These are phyloP conservation scores for Clivina fossor DNA, from an alignment of 2,888 invertebrate species.

Conservation along the genomic window DNA sequence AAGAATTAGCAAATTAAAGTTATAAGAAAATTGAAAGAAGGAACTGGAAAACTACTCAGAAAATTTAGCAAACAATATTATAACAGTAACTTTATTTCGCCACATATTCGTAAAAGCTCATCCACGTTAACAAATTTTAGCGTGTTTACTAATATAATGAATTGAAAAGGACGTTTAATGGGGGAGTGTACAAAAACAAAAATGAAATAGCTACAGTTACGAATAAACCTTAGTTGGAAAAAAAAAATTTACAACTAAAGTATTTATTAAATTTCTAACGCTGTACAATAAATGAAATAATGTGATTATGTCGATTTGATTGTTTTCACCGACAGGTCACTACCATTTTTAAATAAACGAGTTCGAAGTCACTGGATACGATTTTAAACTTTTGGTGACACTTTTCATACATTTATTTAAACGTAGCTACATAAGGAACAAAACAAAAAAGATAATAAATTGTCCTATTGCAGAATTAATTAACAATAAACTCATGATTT, in stretches of 20 bases:
- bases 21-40: too few relatives aligned
- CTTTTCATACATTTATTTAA: slow-evolving; percentile 43
- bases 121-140: slow-evolving; percentile 26
- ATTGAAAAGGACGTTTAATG: slow-evolving; percentile 23
- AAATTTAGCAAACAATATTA: too few relatives aligned
- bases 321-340: slow-evolving; percentile 47
- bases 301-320: too few relatives aligned
- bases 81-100: slow-evolving; percentile 33
- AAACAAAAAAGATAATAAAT: slow-evolving; percentile 41
- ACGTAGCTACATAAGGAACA: slow-evolving; percentile 43
- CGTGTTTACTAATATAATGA: slow-evolving; percentile 21
- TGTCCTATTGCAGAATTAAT: slow-evolving; percentile 47
- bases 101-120: slow-evolving; percentile 24
- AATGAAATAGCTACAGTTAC: too few relatives aligned
- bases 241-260: slow-evolving; percentile 46
- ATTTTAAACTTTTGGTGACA: slow-evolving; percentile 39
- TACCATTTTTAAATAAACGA: slow-evolving; percentile 44
- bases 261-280: slow-evolving; percentile 47
- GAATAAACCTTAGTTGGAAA: slow-evolving; percentile 41
- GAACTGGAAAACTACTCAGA: too few relatives aligned
- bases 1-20: too few relatives aligned
- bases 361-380: slow-evolving; percentile 50
- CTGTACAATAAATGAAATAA: slow-evolving; percentile 48
- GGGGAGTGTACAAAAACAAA: slow-evolving; percentile 41
- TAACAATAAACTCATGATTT: slow-evolving; percentile 35